Evolutionary conservation across 2,113 vertebrate species (phyloP), one percentile per base, ranked within the genome.

Genomic region (Jacana jacana): DNA sequence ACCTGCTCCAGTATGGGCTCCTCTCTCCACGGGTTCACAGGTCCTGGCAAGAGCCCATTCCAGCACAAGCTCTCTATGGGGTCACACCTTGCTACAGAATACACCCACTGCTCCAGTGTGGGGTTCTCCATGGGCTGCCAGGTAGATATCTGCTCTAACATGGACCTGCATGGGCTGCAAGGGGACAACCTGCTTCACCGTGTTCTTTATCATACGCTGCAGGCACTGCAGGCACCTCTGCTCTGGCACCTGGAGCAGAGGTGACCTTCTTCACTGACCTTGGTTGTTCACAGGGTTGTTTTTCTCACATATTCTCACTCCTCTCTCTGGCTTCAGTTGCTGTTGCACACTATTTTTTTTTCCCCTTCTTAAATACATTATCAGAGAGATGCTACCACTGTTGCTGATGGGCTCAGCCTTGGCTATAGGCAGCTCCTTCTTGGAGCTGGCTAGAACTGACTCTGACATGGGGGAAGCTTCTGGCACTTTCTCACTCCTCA

Each of bases 391-490:
- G 1, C 54, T 66, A 49, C 13, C 20, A 16, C 15, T 1, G 0
- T 33, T 10, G 9, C n/a, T 72, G 42, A 70, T 8, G 13, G 28
- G 23, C 54, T 91, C 2, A 2, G 54, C 13, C 9, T 65, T 42
- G 17, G 13, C 17, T 27, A 61, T 3, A 0, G 3, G 49, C 0
- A 2, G 13, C n/a, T 66, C 61, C 1, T 0, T n/a, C 49, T 52
- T 57, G 64, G 25, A 85, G 20, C 11, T 16, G 1, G 6, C 17
- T 61, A 15, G 65, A 28, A 39, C 8, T 27, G 33, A 24, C 44
- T 65, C 14, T 57, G 20, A 46, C 28, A 44, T 1, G 7, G 17
- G 12, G 15, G 24, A 63, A 64, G 14, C 14, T 42, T 77, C 55
- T 28, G 8, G 4, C 68, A 68, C 3, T 35, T 75, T 88, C 61